Base-by-base conservation (phyloP, 2,888 invertebrate species). In the Erebia epiphron region DNA sequence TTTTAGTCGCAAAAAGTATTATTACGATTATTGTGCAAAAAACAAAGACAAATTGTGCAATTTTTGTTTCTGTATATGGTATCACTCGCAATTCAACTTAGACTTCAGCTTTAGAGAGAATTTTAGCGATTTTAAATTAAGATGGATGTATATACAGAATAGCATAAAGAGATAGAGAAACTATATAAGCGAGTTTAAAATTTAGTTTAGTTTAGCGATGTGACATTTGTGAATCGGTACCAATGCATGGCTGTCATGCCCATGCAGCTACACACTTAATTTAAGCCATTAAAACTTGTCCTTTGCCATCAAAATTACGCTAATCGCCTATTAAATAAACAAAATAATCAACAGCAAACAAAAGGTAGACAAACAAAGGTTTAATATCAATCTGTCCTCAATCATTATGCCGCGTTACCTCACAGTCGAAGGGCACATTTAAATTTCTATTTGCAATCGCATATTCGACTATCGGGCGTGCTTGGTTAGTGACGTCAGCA, bases 401-500 rank as follows among this genome's bases (percentile, higher is more conserved):
- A 71, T 73, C 63, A 61, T 52, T 67, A 60, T 70, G 62, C 52
- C 35, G 65, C 72, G 72, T 76, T 73, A 76, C 72, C 83, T 86
- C 80, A 82, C 79, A 77, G 78, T 79, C 80, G 88, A 90, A 90
- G 89, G 90, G 87, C 86, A 83, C 81, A 84, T 85, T 86, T 85
- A 79, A 86, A 87, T 88, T 86, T 85, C 80, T 78, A 78, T 78
- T 79, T 72, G 77, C 78, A 79, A 79, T 79, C 75, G 75, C 77
- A 79, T 72, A 82, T 81, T 83, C 81, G 80, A 82, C 83, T 84
- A 84, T 83, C 82, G 82, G 84, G 80, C 82, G 82, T 86, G 80
- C 83, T 83, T 84, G 72, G 74, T 75, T 76, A 73, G 74, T 91
- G 89, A 90, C 91, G 91, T 91, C 90, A 90, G 61, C 84, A 84